Base-by-base conservation (phyloP, 2,888 invertebrate genomes). In the Druceiella hillmani region DNA sequence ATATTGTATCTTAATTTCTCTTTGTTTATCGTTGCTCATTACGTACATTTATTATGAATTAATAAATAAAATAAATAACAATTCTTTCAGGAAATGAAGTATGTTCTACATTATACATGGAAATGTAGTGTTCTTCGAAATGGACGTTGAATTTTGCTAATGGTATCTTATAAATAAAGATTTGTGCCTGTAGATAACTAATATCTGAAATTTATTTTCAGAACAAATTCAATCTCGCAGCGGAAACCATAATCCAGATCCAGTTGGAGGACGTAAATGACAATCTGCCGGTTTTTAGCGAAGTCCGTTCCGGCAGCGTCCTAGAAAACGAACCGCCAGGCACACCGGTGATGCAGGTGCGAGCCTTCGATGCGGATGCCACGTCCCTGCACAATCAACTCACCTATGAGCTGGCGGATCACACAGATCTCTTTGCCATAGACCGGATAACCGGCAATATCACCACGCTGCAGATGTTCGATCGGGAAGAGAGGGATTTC, bases 251-350 rank as follows among this genome's bases (percentile, higher is more conserved):
- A 36, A 76, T 91, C 33, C 80, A 79, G 52, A 82, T 94, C 17
- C 78, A 81, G 59, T 78, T 94, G 2, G 74, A 79, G 55, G 93
- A 94, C 58, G 90, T 90, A 0, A 94, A 94, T 55, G 94, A 94
- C 58, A 91, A 91, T 55, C 85, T 87, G 49, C 94, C 85, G 1
- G 80, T 81, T 49, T 92, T 94, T 55, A 83, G 85, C 29, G 88
- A 89, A 59, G 78, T 86, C 9, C 76, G 83, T 52, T 79, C 81
- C 10, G 91, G 90, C 1, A 84, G 81, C 50, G 89, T 92, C 3
- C 64, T 87, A 42, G 92, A 92, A 66, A 90, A 93, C 55, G 89
- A 91, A 57, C 78, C 78, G 0, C 67, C 78, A 0, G 90, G 89
- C 3, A 88, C 87, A 3, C 83, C 81, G 6, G 92, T 92, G 1